Conservation (phyloP, 2,797 vertebrate species). For the Neostethus bicornis region DNA sequence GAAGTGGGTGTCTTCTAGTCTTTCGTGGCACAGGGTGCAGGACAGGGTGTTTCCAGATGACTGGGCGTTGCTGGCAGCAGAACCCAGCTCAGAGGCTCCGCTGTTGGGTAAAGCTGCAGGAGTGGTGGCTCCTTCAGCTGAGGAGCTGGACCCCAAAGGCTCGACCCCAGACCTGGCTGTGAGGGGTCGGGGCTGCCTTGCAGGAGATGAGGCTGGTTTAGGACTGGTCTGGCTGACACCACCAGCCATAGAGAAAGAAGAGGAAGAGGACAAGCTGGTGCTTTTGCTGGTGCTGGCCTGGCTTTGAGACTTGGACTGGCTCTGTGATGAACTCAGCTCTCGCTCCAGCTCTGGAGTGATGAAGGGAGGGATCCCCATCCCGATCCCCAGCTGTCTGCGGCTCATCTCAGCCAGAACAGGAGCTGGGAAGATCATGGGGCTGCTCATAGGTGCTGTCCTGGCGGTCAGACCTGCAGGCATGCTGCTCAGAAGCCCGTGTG, state of each 20-base stretch:
- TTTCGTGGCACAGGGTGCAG: slow-evolving; percentile 83
- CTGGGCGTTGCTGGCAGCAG: slow-evolving; percentile 62
- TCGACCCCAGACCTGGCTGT: slow-evolving; percentile 66
- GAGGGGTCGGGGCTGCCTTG: slow-evolving; percentile 68
- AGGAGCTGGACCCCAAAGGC: slow-evolving; percentile 66
- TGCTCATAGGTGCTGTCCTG: slow-evolving; percentile 68
- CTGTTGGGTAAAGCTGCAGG: slow-evolving; percentile 72
- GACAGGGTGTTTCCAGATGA: slow-evolving; percentile 73
- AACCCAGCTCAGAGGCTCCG: slow-evolving; percentile 72
- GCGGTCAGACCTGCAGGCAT: slow-evolving; percentile 80
- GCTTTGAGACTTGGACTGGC: slow-evolving; percentile 56
- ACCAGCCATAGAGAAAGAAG: slow-evolving; percentile 63
- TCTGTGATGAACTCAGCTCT: slow-evolving; percentile 78
- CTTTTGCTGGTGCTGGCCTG: slow-evolving; percentile 59
- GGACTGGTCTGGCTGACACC: slow-evolving; percentile 75
- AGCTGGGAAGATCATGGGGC: slow-evolving; percentile 78
- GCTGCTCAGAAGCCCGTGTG: slow-evolving; percentile 80
- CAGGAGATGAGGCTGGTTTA: slow-evolving; percentile 74
- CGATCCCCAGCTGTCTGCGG: slow-evolving; percentile 77
- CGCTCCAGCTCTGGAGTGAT: slow-evolving; percentile 84
- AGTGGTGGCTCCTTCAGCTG: slow-evolving; percentile 67
- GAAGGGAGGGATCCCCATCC: slow-evolving; percentile 76
- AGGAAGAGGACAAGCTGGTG: slow-evolving; percentile 32
- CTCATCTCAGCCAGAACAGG: slow-evolving; percentile 83
- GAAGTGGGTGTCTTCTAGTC: slow-evolving; percentile 83